Conservation (phyloP, 2,888 invertebrate species). For the Amaurobius ferox region DNA sequence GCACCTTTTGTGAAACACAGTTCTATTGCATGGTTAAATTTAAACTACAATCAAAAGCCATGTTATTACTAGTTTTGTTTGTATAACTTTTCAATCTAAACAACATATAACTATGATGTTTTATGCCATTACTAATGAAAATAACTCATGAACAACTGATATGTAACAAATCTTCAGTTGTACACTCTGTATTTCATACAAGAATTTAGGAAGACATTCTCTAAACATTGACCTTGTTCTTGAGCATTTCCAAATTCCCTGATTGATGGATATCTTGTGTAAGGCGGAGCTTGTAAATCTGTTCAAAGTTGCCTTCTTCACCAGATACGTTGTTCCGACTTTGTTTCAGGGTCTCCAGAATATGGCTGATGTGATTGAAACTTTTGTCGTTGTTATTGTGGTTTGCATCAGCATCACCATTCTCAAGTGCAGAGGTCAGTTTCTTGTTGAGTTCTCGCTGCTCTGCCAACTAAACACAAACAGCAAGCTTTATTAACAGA, state of each 20-base stretch:
- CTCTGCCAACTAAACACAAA: slow-evolving; percentile 57
- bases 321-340: slow-evolving; percentile 46
- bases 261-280: slow-evolving; percentile 44
- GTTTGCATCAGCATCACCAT: slow-evolving; percentile 62
- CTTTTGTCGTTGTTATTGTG: slow-evolving; percentile 66
- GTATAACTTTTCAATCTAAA: slow-evolving; percentile 38
- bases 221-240: slow-evolving; percentile 58
- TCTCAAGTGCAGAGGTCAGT: slow-evolving; percentile 43
- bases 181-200: slow-evolving; percentile 19
- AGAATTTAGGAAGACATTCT: slow-evolving; percentile 37
- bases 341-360: slow-evolving; percentile 61
- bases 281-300: slow-evolving; percentile 58
- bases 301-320: slow-evolving; percentile 65
- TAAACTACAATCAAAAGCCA: slow-evolving; percentile 25
- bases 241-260: slow-evolving; percentile 57
- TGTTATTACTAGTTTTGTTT: slow-evolving; percentile 32
- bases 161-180: slow-evolving; percentile 40
- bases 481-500: no score
- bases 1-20: slow-evolving; percentile 47
- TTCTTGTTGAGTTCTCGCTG: slow-evolving; percentile 64
- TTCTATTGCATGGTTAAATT: slow-evolving; percentile 21
- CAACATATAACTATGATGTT: slow-evolving; percentile 42
- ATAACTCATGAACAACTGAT: slow-evolving; percentile 38
- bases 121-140: slow-evolving; percentile 32
- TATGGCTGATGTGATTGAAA: slow-evolving; percentile 64